These are phyloP conservation scores for Anhinga anhinga DNA, from an alignment of 2,113 vertebrate genomes.

Conservation along the genomic window DNA sequence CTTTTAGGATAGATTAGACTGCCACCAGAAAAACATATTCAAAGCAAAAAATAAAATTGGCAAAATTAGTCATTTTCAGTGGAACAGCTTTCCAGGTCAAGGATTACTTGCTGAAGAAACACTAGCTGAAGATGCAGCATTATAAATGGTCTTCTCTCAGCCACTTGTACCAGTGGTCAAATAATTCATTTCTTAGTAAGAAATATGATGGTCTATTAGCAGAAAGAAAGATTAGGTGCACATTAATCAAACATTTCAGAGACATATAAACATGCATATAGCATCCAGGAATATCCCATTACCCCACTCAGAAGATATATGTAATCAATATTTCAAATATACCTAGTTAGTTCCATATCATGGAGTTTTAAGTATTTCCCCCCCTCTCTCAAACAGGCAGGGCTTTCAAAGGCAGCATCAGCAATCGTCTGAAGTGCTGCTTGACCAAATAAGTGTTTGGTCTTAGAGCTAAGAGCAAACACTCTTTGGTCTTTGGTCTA, in stretches of 20 bases:
- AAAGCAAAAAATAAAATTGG: constrained; percentile 62
- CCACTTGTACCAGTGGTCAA: constrained; percentile 50
- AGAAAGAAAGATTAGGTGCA: constrained; percentile 65
- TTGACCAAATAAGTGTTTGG: not conserved
- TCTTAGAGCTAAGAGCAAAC: no score
- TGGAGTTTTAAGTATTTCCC: not conserved
- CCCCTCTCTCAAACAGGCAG: not conserved
- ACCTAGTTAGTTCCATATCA: constrained; percentile 31
- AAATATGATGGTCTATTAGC: constrained; percentile 71
- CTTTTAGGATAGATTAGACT: constrained; percentile 52
- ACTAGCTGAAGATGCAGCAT: constrained; percentile 49
- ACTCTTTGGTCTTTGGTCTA: no score
- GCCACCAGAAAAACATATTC: constrained; percentile 50
- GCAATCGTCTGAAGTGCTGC: constrained; percentile 14
- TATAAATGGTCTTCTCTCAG: constrained; percentile 72
- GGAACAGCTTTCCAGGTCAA: constrained; percentile 57
- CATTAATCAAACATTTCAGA: constrained; percentile 74
- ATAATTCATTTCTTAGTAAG: constrained; percentile 66
- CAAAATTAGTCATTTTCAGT: constrained; percentile 64
- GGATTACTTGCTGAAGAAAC: constrained; percentile 50
- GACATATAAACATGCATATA: constrained; percentile 21
- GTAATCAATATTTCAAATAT: constrained; percentile 61
- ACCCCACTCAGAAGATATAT: constrained; percentile 2
- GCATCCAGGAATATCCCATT: not conserved
- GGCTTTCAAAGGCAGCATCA: constrained; percentile 1